phyloP scores from a whole-genome alignment of 2,113 vertebrate genomes.

The Tetrax tetrax region DNA sequence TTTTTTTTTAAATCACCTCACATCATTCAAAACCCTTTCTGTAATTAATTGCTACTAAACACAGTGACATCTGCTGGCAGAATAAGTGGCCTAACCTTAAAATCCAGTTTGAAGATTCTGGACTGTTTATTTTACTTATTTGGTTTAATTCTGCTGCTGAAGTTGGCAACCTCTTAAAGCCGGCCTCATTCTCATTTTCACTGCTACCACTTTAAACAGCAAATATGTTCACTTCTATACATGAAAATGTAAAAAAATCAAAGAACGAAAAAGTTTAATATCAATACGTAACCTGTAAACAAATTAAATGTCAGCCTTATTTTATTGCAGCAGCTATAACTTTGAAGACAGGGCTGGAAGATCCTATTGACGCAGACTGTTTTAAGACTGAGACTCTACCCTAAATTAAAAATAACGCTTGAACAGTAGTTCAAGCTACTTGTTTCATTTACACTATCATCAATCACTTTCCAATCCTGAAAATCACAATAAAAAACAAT shows the following conservation, averaged over 20 bases:
- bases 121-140: not conserved
- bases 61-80: conserved; percentile 38
- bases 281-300: not conserved
- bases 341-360: not conserved
- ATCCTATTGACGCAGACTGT: not conserved
- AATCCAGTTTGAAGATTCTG: not conserved
- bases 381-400: not conserved
- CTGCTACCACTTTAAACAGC: not conserved
- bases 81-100: not conserved
- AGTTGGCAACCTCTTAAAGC: not conserved
- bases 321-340: not conserved
- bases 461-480: not conserved
- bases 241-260: not conserved
- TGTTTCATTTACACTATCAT: not conserved
- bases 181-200: not conserved
- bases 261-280: not conserved
- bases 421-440: not conserved
- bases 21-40: not conserved
- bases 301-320: not conserved
- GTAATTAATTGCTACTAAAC: not conserved
- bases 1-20: not conserved
- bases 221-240: not conserved
- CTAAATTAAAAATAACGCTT: not conserved
- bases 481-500: not conserved
- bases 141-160: not conserved